Percentiles rank a stretch among this genome's conserved stretches.
phyloP scores from a whole-genome alignment of 2,888 invertebrate species.

The Copidosoma aretas region DNA sequence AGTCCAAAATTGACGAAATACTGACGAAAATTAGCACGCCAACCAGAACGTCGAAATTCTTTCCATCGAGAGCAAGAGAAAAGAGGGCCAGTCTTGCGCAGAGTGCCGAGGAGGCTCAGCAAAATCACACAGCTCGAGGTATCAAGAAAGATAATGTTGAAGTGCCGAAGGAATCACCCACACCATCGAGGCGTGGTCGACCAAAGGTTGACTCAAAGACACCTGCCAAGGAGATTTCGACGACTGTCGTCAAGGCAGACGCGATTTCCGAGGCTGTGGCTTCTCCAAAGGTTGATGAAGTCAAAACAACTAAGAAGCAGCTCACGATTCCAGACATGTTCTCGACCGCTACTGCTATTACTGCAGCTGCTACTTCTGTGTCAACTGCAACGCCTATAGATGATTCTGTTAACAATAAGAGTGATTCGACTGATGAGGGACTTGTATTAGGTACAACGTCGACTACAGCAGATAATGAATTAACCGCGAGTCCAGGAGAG shows the following conservation, averaged over 20 bases:
- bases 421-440: conserved; percentile 16
- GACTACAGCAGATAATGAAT: conserved; percentile 24
- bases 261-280: conserved; percentile 5
- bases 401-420: conserved; percentile 1
- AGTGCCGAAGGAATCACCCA: conserved; percentile 41
- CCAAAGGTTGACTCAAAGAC: conserved; percentile 43
- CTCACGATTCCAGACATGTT: conserved; percentile 52
- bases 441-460: not conserved
- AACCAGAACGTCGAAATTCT: conserved; percentile 54
- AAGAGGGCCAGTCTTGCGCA: conserved; percentile 48
- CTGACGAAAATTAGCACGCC: conserved; percentile 54
- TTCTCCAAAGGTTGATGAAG: conserved; percentile 14
- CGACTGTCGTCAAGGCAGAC: conserved; percentile 36
- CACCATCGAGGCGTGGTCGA: conserved; percentile 50
- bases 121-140: conserved; percentile 4
- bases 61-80: conserved; percentile 54
- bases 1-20: conserved; percentile 59
- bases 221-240: conserved; percentile 42
- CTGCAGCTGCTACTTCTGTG: not conserved
- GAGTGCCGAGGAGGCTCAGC: conserved; percentile 53
- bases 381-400: conserved; percentile 3
- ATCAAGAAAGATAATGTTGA: conserved; percentile 35
- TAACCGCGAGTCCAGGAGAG: conserved; percentile 57
- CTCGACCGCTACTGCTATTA: conserved; percentile 22
- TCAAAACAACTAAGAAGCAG: conserved; percentile 48